Evolutionary conservation across 2,113 vertebrate species (phyloP), one percentile per base, ranked within the genome.

Genomic region (Eidolon helvum): DNA sequence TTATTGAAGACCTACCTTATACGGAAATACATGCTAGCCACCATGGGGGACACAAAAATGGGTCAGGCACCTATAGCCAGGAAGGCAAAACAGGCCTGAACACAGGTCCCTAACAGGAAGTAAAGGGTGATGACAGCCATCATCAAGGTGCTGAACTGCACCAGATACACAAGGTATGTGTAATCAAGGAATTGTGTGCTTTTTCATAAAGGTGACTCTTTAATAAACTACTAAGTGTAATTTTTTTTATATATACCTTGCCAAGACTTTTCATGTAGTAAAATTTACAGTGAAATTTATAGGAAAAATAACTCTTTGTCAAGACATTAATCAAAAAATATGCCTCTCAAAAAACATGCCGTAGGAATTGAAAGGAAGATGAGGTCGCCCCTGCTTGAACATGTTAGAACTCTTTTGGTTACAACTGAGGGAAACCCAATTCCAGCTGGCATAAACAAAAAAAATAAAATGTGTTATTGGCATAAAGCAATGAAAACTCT

Each of bases 101-200:
- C 35, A 5, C 3, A 40, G 28, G 50, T 68, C 40, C 10, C 63
- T 30, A 2, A 4, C 0, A 74, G 40, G 15, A 72, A 53, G 12
- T 12, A 22, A 63, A 24, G 0, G 50, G 4, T 33, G 72, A 15
- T 0, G 0, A 9, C 1, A 2, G 1, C 30, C 38, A 45, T 15
- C 28, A 22, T 53, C 35, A 16, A 11, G 8, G 26, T 16, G 40
- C 45, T 55, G 22, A 91, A 35, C 50, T 57, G 40, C 26, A 48
- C n/a, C 43, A 69, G 26, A 12, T 38, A 68, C n/a, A 19, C 35
- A 6, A 8, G 4, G n/a, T 9, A 10, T 0, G 1, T 33, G 22
- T 10, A 3, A 45, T 65, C 43, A 55, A 38, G 48, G 3, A 48
- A 48, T 48, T 9, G 11, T 43, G 12, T 24, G 35, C 33, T 57